Percentiles rank a stretch among this genome's conserved stretches.
These are phyloP conservation scores for Pecten maximus DNA, from an alignment of 2,888 invertebrate genomes.

Conservation along the genomic window DNA sequence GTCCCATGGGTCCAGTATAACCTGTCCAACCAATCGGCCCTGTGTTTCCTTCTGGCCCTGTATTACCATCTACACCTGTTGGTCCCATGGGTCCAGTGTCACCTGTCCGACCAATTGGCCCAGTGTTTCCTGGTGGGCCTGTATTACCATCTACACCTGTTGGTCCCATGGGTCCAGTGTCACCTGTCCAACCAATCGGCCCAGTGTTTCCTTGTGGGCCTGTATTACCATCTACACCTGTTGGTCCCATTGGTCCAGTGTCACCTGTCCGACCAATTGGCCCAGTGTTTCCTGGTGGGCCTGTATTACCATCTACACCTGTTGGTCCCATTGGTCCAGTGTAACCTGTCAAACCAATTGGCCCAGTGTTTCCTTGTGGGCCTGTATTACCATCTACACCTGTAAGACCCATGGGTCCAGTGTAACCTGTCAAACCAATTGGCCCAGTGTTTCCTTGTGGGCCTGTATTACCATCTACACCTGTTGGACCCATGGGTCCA, in stretches of 20 bases:
- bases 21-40: no score
- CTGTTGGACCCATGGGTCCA: background rate
- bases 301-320: background rate
- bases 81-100: background rate
- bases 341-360: no score
- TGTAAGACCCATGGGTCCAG: background rate
- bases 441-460: background rate
- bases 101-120: background rate
- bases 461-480: background rate
- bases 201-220: background rate
- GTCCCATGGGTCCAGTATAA: no score
- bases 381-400: background rate
- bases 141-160: background rate
- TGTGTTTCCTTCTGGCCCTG: background rate
- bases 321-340: background rate
- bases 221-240: background rate
- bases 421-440: background rate
- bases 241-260: background rate
- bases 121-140: background rate
- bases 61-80: background rate
- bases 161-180: background rate
- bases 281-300: background rate
- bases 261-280: background rate
- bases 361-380: no score
- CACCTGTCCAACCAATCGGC: background rate